Conservation (phyloP, 2,888 invertebrate species). For the Pachymerium ferrugineum region DNA sequence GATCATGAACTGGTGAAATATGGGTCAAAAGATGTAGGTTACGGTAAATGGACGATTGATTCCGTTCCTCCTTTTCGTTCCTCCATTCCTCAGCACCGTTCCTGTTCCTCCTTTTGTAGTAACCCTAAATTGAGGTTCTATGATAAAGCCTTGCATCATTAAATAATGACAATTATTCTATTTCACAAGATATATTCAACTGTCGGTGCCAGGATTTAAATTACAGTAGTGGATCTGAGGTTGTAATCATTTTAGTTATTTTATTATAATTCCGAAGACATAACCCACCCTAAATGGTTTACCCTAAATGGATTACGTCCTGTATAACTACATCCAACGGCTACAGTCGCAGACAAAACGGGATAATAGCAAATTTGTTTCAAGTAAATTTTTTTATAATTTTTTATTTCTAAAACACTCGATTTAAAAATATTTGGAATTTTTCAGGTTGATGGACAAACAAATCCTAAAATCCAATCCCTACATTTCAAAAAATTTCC, state of each 20-base stretch:
- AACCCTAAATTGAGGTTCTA: too few relatives aligned
- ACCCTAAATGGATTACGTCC: slow-evolving; percentile 62
- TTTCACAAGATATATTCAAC: too few relatives aligned
- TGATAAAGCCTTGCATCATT: too few relatives aligned
- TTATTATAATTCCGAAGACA: neutral
- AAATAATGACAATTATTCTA: too few relatives aligned
- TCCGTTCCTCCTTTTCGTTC: too few relatives aligned
- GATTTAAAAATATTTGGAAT: neutral
- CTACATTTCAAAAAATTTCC: slow-evolving; percentile 69
- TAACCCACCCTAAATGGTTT: too few relatives aligned
- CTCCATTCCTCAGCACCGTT: too few relatives aligned
- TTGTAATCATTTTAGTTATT: slow-evolving; percentile 33
- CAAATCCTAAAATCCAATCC: slow-evolving; percentile 75
- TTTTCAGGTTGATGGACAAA: slow-evolving; percentile 65
- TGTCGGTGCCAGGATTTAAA: slow-evolving; percentile 46
- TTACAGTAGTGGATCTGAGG: slow-evolving; percentile 43
- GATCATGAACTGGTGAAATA: too few relatives aligned
- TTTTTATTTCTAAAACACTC: neutral
- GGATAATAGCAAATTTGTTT: slow-evolving; percentile 70
- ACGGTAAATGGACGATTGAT: too few relatives aligned
- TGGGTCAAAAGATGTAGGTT: too few relatives aligned
- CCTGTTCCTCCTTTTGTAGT: too few relatives aligned
- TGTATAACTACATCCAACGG: slow-evolving; percentile 79
- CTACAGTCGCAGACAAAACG: slow-evolving; percentile 70
- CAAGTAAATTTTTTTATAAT: slow-evolving; percentile 51